These are phyloP conservation scores for Pituophis catenifer DNA, from an alignment of 2,113 vertebrate species.

Conservation along the genomic window DNA sequence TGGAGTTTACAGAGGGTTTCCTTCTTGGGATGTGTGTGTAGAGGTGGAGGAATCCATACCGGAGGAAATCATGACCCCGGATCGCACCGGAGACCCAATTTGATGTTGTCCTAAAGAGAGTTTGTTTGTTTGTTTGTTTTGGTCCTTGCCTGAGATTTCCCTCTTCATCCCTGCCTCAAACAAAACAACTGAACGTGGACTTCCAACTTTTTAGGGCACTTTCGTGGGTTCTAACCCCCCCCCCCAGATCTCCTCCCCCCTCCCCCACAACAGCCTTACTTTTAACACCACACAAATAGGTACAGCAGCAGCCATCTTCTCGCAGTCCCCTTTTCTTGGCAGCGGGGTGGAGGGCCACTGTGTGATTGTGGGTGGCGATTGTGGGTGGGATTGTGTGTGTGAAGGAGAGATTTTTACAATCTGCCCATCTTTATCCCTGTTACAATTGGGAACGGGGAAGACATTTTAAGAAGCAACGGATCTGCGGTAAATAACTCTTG, in stretches of 20 bases:
- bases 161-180: not conserved
- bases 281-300: not conserved
- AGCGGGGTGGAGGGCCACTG: not conserved
- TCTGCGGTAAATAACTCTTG: too few relatives aligned
- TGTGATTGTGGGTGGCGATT: not conserved
- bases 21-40: rapidly evolving
- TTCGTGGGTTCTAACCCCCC: not conserved
- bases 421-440: not conserved
- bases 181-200: rapidly evolving
- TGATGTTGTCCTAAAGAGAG: rapidly evolving
- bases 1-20: not conserved
- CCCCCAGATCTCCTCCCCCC: rapidly evolving
- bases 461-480: not conserved
- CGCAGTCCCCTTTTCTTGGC: not conserved
- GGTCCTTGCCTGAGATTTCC: not conserved
- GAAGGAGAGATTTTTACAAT: not conserved
- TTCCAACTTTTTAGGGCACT: not conserved
- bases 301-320: not conserved
- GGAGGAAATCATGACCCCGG: conserved; percentile 21
- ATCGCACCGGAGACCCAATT: rapidly evolving
- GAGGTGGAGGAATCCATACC: not conserved
- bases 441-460: not conserved
- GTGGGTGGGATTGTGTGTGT: not conserved
- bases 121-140: not conserved
- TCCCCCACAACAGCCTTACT: not conserved